These are phyloP conservation scores for Cephonodes hylas DNA, from an alignment of 2,888 invertebrate genomes.

Conservation along the genomic window DNA sequence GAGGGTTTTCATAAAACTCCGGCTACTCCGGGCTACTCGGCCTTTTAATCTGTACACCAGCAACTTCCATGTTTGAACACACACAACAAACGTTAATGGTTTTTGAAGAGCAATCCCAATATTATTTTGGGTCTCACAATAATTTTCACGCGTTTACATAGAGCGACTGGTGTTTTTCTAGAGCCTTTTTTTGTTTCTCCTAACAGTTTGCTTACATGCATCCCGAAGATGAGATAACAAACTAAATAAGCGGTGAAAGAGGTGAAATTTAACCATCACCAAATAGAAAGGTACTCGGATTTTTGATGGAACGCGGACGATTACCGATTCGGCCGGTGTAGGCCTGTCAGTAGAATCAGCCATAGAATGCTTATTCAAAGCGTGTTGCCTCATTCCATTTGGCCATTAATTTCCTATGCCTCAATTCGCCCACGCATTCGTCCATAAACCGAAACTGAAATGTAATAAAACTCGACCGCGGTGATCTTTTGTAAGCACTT, in stretches of 20 bases:
- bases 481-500: slow-evolving; percentile 33
- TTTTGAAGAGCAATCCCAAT: slow-evolving; percentile 72
- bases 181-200: slow-evolving; percentile 51
- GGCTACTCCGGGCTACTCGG: slow-evolving; percentile 31
- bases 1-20: slow-evolving; percentile 24
- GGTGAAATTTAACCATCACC: slow-evolving; percentile 12
- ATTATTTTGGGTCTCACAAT: slow-evolving; percentile 75
- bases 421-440: slow-evolving; percentile 34
- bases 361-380: slow-evolving; percentile 10
- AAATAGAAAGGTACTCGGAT: slow-evolving; percentile 15
- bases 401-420: slow-evolving; percentile 30
- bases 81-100: slow-evolving; percentile 72
- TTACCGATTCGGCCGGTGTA: slow-evolving; percentile 22
- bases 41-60: slow-evolving; percentile 45
- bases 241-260: slow-evolving; percentile 24
- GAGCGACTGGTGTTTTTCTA: slow-evolving; percentile 63
- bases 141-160: slow-evolving; percentile 71
- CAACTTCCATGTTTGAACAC: slow-evolving; percentile 51
- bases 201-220: slow-evolving; percentile 47
- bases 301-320: slow-evolving; percentile 20
- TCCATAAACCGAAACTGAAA: slow-evolving; percentile 29
- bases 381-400: slow-evolving; percentile 27
- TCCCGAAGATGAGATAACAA: slow-evolving; percentile 38
- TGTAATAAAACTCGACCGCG: slow-evolving; percentile 31
- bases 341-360: slow-evolving; percentile 18